Evolutionary conservation across 1,140 invertebrate genomes (phyloP), one percentile per base, ranked within the genome.

Genomic region (Lutraria rhynchaena): DNA sequence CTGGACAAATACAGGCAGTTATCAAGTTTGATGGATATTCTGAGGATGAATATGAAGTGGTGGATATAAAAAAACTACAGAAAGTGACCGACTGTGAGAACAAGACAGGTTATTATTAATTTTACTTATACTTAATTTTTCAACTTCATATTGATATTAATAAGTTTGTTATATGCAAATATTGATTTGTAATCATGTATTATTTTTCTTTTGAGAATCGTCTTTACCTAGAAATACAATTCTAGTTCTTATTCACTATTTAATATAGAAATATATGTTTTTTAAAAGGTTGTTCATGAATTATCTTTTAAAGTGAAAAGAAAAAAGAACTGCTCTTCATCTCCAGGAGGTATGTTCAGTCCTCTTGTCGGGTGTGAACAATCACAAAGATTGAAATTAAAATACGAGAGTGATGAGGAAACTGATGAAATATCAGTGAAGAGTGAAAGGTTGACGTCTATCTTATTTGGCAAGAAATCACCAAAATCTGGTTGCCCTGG

Each of bases 1-100:
- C 44, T 22, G 81, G 75, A 44, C 53, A 71, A 13, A 53, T 86
- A 3, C 46, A 41, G 15, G 89, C 87, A 22, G 22, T 83, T 11
- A 83, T 90, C 5, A 81, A 85, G 49, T 90, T 86, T 83, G 77
- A 81, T 67, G 87, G 81, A 1, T 90, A 87, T 75, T 53, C 49
- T 35, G 81, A 82, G 0, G 89, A 88, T 29, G 85, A 88, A 3
- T 67, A 76, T 53, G 87, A 89, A 65, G 86, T 87, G 49, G 61
- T 89, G 11, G 75, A 83, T 37, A 61, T 89, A 3, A 44, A 74
- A 19, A 60, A 75, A 55, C 60, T 88, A 33, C 77, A 83, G 60
- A 74, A 75, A 22, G 76, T 70, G 63, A 74, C 17, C 31, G 24
- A 49, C 51, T 55, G 35, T 41, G 37, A 78, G 49, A 69, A 63